These are phyloP conservation scores for Montipora sp. DNA, from an alignment of 64 coral and sea anemone genomes.

Conservation along the genomic window DNA sequence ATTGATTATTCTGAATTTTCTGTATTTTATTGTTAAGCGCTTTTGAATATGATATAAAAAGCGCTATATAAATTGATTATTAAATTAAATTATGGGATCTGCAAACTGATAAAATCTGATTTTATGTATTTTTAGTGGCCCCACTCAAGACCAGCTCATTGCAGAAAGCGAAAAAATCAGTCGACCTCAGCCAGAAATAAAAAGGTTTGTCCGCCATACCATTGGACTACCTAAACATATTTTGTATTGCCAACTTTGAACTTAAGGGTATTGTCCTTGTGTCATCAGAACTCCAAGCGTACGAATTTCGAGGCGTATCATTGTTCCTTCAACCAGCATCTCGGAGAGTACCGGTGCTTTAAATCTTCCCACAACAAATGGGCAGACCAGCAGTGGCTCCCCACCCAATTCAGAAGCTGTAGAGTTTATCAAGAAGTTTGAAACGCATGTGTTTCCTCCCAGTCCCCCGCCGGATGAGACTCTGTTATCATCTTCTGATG, in stretches of 20 bases:
- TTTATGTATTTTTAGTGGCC: slow-evolving; percentile 69
- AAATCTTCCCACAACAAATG: slow-evolving; percentile 37
- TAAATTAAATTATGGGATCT: too few relatives aligned
- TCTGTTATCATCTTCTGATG: slow-evolving; percentile 38
- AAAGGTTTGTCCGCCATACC: slow-evolving; percentile 54
- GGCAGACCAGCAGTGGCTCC: background rate
- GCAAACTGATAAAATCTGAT: too few relatives aligned
- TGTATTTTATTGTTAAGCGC: too few relatives aligned
- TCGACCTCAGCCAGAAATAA: slow-evolving; percentile 90
- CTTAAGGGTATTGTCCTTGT: background rate
- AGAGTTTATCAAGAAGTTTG: slow-evolving; percentile 77
- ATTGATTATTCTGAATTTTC: too few relatives aligned
- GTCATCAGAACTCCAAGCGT: slow-evolving; percentile 77
- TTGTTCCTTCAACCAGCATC: slow-evolving; percentile 66
- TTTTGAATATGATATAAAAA: too few relatives aligned
- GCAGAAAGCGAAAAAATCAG: slow-evolving; percentile 93
- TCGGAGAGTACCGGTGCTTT: slow-evolving; percentile 90
- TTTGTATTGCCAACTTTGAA: too few relatives aligned
- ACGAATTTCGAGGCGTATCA: slow-evolving; percentile 81
- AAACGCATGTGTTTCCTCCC: slow-evolving; percentile 77
- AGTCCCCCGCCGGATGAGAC: slow-evolving; percentile 75
- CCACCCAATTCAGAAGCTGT: slow-evolving; percentile 6
- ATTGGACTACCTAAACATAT: background rate
- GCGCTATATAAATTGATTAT: too few relatives aligned
- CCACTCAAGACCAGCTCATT: slow-evolving; percentile 92